Base-by-base conservation (phyloP, 2,888 invertebrate species). In the Clistopyga incitator region DNA sequence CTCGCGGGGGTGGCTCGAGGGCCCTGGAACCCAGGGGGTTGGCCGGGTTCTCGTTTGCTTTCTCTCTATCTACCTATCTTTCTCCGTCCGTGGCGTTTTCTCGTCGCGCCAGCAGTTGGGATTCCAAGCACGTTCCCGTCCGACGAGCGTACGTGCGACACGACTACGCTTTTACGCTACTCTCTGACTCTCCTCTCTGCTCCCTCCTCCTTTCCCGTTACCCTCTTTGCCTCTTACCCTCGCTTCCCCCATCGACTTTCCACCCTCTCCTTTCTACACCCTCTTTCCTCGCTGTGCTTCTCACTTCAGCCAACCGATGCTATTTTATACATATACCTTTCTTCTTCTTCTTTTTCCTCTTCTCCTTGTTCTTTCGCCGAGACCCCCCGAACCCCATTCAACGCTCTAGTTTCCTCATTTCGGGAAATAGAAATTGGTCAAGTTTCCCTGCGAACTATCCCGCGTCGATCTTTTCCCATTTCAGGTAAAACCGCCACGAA, bases 91-190 rank as follows among this genome's bases (percentile, higher is more conserved):
- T 54, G 77, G 68, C 61, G 80, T 78, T 84, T 74, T 80, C 77
- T 52, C 74, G 81, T 75, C 65, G 68, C 64, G 56, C 86, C 87
- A 86, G 87, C 82, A 74, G 86, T 91, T 91, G 87, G 87, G 80
- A 93, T 92, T 89, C 93, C 85, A 85, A 87, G 92, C 93, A 92
- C 93, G 93, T 92, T 90, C 90, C 90, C 91, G 91, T 92, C 92
- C 92, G 93, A 93, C 93, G 93, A 92, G 92, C 92, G 93, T 92
- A 93, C 92, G 93, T 93, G 93, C 92, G 91, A 93, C 93, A 93
- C 91, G 93, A 93, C 92, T 92, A 93, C 93, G 93, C 93, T 93
- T 93, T 93, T 93, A 93, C 92, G 90, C 90, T 89, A 86, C 89
- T 88, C 89, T 90, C 88, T 87, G 82, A 87, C 88, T 86, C 81